Evolutionary conservation across 2,888 invertebrate species (phyloP), one percentile per base, ranked within the genome.

Genomic region (Lochmaea capreae): DNA sequence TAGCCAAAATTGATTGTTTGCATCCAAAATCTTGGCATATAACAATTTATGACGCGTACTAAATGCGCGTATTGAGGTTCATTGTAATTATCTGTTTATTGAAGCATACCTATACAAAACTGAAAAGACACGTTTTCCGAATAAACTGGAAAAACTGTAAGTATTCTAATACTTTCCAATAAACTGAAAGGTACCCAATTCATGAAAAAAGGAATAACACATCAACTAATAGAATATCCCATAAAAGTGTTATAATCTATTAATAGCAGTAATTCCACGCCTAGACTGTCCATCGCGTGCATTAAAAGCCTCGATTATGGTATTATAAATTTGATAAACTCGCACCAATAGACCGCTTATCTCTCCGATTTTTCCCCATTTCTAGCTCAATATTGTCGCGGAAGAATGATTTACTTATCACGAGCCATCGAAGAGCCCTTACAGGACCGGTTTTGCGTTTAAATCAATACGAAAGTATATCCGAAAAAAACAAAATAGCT

Each of bases 391-490:
- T 69, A 61, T 62, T 75, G 75, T 67, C 77, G 49, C 59, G 61
- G 73, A 59, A 75, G 73, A 66, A 75, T 84, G 84, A 85, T 85
- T 84, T 84, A 84, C 82, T 80, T 82, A 78, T 80, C 78, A 73
- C 61, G 16, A 11, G 61, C 61, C 14, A 61, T 61, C 61, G 39
- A 61, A 39, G 61, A 33, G n/a, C 61, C 39, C 18, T 26, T 26
- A 18, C 67, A 67, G 67, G 16, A 22, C 14, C 33, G 67, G 67
- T 8, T 22, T 67, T 10, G 16, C 22, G 26, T 10, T n/a, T n/a
- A 49, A 49, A 14, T 49, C 43, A 46, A 11, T 14, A 46, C 43
- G 43, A 46, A 46, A 11, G 12, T 12, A 12, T 0, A 46, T 46
- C 12, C 1, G 12, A 4, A 14, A 46, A 12, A 4, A 12, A 46